Conservation (phyloP, 2,113 vertebrate species). For the Taurulus bubalis region DNA sequence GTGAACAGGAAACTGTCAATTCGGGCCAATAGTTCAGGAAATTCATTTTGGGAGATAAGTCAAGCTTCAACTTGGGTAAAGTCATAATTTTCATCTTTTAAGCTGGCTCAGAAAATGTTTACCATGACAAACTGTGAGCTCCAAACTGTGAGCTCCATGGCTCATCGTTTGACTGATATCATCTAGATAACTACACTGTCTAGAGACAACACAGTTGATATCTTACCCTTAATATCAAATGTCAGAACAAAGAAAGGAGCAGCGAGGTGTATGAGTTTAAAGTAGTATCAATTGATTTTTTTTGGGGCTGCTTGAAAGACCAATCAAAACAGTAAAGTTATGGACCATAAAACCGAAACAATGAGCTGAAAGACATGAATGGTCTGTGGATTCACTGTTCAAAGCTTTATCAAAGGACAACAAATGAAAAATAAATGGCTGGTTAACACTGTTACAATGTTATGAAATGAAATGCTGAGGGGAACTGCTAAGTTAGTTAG, state of each 20-base stretch:
- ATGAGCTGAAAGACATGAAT: background rate
- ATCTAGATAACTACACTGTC: slow-evolving; percentile 16
- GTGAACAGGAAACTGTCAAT: slow-evolving; percentile 51
- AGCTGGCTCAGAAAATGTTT: slow-evolving; percentile 3
- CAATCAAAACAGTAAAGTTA: background rate
- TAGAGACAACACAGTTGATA: slow-evolving; percentile 4
- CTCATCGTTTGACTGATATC: slow-evolving; percentile 4
- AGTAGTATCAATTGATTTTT: background rate
- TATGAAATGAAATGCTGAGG: background rate
- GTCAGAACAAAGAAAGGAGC: too few species aligned
- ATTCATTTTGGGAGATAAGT: slow-evolving; percentile 52
- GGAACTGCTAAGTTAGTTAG: background rate
- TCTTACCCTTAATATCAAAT: background rate
- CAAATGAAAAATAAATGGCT: background rate
- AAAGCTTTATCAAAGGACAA: background rate
- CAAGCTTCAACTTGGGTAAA: slow-evolving; percentile 19
- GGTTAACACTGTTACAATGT: background rate
- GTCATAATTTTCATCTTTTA: slow-evolving; percentile 24
- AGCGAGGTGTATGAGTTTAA: background rate
- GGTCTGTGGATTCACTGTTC: background rate
- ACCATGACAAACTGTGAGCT: slow-evolving; percentile 18
- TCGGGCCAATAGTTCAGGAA: slow-evolving; percentile 34
- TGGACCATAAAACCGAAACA: background rate
- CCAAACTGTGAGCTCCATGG: too few species aligned
- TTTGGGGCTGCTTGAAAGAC: background rate